phyloP scores from a whole-genome alignment of 2,113 vertebrate genomes.

The Hystrix cristata region DNA sequence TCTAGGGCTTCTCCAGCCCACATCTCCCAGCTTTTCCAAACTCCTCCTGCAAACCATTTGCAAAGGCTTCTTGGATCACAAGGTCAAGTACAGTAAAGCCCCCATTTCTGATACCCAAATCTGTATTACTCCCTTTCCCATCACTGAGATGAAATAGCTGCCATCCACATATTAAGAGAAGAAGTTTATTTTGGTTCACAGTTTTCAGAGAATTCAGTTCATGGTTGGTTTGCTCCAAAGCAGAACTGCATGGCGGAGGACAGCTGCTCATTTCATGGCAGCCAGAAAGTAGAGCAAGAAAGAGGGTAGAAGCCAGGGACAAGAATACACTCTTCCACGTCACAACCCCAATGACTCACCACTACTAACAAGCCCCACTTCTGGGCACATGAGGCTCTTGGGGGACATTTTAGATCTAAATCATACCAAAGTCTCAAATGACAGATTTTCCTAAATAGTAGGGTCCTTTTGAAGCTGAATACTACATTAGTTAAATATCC shows the following conservation, averaged over 20 bases:
- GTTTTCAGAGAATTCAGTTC: neutral
- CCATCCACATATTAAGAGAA: neutral
- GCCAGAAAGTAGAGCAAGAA: neutral
- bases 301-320: neutral
- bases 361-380: neutral
- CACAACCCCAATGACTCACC: neutral
- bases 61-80: neutral
- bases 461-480: slow-evolving; percentile 12
- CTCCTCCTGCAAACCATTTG: neutral
- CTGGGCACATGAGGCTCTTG: neutral
- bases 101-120: neutral
- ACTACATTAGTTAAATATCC: neutral
- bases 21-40: neutral
- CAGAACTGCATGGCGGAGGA: neutral
- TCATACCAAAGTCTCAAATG: neutral
- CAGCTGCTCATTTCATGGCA: neutral
- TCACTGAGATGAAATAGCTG: neutral
- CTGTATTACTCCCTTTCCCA: neutral
- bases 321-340: neutral
- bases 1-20: neutral
- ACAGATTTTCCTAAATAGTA: slow-evolving; percentile 34
- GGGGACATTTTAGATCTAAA: neutral
- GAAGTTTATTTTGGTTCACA: neutral
- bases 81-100: neutral
- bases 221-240: neutral